Evolutionary conservation across 2,113 vertebrate genomes (phyloP).

Genomic region (Dinomys branickii): DNA sequence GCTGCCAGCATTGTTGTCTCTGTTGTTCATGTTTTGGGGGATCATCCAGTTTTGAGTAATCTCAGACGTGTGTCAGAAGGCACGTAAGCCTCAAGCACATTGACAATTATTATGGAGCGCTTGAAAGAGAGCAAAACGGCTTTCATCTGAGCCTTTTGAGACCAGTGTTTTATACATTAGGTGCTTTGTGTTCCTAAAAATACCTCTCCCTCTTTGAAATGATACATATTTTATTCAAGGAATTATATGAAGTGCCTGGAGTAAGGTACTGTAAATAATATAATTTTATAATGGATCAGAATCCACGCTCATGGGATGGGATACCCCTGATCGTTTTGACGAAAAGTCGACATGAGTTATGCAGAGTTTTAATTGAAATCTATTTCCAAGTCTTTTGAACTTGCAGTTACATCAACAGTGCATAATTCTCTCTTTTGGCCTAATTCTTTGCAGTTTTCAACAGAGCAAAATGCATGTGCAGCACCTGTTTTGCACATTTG

Average conservation of each 20-base stretch:
- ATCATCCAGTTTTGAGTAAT: slow-evolving; percentile 1
- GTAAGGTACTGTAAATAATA: slow-evolving; percentile 18
- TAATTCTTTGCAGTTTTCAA: background rate
- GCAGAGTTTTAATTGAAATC: slow-evolving; percentile 17
- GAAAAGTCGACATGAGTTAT: slow-evolving; percentile 19
- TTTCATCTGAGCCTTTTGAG: background rate
- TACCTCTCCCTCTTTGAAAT: slow-evolving; percentile 38
- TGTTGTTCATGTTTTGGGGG: background rate
- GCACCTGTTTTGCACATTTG: background rate
- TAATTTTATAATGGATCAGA: slow-evolving; percentile 47
- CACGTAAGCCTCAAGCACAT: background rate
- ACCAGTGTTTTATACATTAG: background rate
- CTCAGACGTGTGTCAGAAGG: background rate
- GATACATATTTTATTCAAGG: slow-evolving; percentile 17
- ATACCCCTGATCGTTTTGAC: slow-evolving; percentile 43
- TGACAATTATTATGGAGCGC: background rate
- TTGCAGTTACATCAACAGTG: background rate
- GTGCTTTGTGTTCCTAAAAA: slow-evolving; percentile 49
- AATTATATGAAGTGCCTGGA: slow-evolving; percentile 50
- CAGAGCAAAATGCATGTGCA: background rate
- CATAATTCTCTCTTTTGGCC: background rate
- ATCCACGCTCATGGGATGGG: slow-evolving; percentile 17
- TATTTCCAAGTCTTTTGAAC: background rate
- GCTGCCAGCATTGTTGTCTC: background rate
- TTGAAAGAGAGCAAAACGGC: background rate